These are phyloP conservation scores for Pimephales promelas DNA, from an alignment of 2,113 vertebrate species.

Conservation along the genomic window DNA sequence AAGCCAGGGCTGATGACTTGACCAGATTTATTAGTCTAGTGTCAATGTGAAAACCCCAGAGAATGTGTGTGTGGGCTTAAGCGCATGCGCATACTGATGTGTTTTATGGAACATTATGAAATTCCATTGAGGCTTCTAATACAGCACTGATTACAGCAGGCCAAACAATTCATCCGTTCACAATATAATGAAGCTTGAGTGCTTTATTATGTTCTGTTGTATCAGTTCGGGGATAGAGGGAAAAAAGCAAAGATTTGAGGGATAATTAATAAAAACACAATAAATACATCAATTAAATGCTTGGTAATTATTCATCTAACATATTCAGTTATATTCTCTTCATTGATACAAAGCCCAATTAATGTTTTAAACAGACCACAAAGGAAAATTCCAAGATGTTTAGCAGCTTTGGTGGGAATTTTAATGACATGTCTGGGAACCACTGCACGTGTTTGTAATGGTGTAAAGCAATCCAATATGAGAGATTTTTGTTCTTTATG, in stretches of 20 bases:
- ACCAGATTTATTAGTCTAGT: slow-evolving; percentile 29
- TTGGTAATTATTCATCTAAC: not conserved
- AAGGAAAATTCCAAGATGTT: slow-evolving; percentile 16
- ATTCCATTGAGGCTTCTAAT: not conserved
- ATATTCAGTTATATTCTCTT: not conserved
- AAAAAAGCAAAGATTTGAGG: not conserved
- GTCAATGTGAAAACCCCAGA: slow-evolving; percentile 17
- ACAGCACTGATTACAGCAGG: slow-evolving; percentile 1
- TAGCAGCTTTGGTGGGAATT: not conserved
- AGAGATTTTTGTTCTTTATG: not conserved
- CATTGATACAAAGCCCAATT: not conserved
- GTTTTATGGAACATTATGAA: slow-evolving; percentile 19
- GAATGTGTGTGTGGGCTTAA: not conserved
- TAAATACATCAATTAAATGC: not conserved
- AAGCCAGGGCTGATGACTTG: slow-evolving; percentile 27
- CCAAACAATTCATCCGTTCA: not conserved
- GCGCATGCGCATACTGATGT: not conserved
- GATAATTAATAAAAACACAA: not conserved
- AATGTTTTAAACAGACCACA: not conserved
- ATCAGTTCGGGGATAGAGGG: not conserved
- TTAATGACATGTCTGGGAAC: not conserved
- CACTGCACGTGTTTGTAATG: not conserved
- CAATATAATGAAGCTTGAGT: not conserved
- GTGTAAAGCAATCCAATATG: slow-evolving; percentile 32
- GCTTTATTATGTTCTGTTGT: slow-evolving; percentile 4